phyloP scores from a whole-genome alignment of 2,888 invertebrate species.

The Amphipoea lucens region DNA sequence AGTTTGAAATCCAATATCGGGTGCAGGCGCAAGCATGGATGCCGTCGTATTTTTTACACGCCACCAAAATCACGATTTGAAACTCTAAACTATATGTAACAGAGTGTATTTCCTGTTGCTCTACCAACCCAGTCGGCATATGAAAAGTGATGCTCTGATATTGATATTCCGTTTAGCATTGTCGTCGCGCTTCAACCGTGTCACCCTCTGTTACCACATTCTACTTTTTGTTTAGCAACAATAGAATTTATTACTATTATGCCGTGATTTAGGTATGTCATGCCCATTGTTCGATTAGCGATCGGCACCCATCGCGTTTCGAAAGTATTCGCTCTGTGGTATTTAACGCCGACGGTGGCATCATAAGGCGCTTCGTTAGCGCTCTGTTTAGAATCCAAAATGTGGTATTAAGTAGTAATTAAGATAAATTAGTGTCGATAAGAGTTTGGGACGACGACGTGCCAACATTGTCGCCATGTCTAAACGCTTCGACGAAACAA shows the following conservation, averaged over 20 bases:
- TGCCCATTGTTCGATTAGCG: constrained; percentile 86
- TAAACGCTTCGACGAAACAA: constrained; percentile 68
- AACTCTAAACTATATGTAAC: constrained; percentile 44
- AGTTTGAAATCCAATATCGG: constrained; percentile 83
- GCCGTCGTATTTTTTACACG: constrained; percentile 73
- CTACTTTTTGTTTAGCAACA: constrained; percentile 80
- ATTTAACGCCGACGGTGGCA: constrained; percentile 88
- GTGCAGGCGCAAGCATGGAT: constrained; percentile 70
- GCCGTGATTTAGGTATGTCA: constrained; percentile 75
- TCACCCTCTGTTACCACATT: constrained; percentile 76
- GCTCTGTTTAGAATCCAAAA: constrained; percentile 85
- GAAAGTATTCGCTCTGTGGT: constrained; percentile 80
- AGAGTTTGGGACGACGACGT: constrained; percentile 81
- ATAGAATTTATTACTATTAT: constrained; percentile 80
- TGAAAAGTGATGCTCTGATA: constrained; percentile 77
- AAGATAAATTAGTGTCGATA: constrained; percentile 88
- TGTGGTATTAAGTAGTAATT: constrained; percentile 85
- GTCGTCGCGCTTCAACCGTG: constrained; percentile 77
- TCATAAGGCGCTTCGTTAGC: constrained; percentile 84
- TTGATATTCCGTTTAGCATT: constrained; percentile 78
- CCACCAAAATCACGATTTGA: constrained; percentile 56
- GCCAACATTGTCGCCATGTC: constrained; percentile 78
- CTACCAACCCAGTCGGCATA: constrained; percentile 66
- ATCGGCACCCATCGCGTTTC: constrained; percentile 80
- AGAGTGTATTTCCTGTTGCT: constrained; percentile 66